A percentile compares a stretch with the other conserved stretches of the same genome.
These are phyloP conservation scores for Phengaris alcon DNA, from an alignment of 2,888 invertebrate species.

Conservation along the genomic window DNA sequence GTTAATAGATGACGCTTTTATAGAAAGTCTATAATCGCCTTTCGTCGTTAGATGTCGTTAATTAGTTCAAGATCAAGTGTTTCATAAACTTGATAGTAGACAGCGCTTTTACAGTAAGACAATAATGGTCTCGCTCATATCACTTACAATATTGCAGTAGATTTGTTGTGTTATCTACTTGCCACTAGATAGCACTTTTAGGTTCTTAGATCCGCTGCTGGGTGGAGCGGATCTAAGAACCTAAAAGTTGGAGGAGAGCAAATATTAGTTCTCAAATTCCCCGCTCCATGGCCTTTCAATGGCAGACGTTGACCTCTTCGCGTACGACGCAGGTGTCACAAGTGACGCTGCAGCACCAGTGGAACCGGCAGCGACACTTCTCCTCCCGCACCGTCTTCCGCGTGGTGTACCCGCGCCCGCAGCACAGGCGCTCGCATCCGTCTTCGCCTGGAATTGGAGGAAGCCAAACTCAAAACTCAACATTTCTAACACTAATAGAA, in stretches of 20 bases:
- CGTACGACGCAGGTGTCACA: slow-evolving; percentile 91
- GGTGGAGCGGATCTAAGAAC: too few relatives aligned
- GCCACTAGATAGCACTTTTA: background rate
- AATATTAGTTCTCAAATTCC: slow-evolving; percentile 10
- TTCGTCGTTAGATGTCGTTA: background rate
- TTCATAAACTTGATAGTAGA: too few relatives aligned
- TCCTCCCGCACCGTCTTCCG: slow-evolving; percentile 86
- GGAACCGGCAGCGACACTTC: slow-evolving; percentile 95
- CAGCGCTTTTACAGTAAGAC: too few relatives aligned
- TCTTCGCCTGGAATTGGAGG: slow-evolving; percentile 80
- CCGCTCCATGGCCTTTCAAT: slow-evolving; percentile 63
- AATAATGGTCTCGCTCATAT: too few relatives aligned
- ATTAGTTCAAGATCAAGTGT: too few relatives aligned
- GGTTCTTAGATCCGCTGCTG: background rate
- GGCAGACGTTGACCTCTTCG: slow-evolving; percentile 90
- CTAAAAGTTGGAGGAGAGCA: too few relatives aligned
- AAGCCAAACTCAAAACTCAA: too few relatives aligned
- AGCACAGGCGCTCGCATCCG: slow-evolving; percentile 93
- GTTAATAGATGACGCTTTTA: background rate
- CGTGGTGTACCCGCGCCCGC: slow-evolving; percentile 95
- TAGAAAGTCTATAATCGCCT: background rate
- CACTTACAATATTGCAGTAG: too few relatives aligned
- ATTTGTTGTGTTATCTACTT: background rate
- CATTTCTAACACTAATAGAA: too few relatives aligned
- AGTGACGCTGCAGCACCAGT: slow-evolving; percentile 97